Conservation (phyloP, 2,797 vertebrate species). For the Sebastes itinus region DNA sequence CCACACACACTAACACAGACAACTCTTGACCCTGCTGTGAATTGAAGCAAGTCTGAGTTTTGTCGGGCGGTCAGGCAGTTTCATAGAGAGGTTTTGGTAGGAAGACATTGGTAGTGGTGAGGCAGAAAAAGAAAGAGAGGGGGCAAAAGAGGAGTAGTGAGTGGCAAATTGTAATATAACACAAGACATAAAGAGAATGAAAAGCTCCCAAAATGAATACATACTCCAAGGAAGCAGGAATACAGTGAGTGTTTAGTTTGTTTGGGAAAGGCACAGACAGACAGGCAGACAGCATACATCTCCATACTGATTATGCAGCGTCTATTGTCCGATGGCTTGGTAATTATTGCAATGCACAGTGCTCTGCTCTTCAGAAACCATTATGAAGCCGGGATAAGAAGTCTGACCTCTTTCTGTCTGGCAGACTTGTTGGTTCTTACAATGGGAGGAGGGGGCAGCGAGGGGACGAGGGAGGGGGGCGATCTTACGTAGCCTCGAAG, state of each 20-base stretch:
- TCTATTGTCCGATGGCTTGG: slow-evolving; percentile 90
- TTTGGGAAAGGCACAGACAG: slow-evolving; percentile 43
- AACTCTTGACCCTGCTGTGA: slow-evolving; percentile 21
- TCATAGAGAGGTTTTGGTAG: neutral
- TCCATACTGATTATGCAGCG: slow-evolving; percentile 95
- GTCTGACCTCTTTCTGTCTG: slow-evolving; percentile 74
- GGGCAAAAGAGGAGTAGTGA: slow-evolving; percentile 1
- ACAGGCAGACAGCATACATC: slow-evolving; percentile 83
- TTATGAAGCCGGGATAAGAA: slow-evolving; percentile 73
- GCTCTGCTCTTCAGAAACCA: slow-evolving; percentile 82
- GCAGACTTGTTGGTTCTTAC: slow-evolving; percentile 67
- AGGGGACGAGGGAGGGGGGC: neutral
- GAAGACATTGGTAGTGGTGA: slow-evolving; percentile 12
- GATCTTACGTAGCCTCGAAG: slow-evolving; percentile 23
- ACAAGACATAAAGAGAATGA: slow-evolving; percentile 43
- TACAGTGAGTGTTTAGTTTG: slow-evolving; percentile 55
- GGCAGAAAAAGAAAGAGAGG: neutral
- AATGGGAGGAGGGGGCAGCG: slow-evolving; percentile 48
- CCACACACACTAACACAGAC: slow-evolving; percentile 9
- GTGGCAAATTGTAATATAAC: slow-evolving; percentile 15
- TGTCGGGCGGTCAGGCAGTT: slow-evolving; percentile 2
- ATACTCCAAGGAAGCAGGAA: slow-evolving; percentile 57
- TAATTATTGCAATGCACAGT: slow-evolving; percentile 98
- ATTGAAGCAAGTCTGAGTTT: slow-evolving; percentile 21
- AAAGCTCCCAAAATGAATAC: slow-evolving; percentile 55